These are phyloP conservation scores for Sycophila texana DNA, from an alignment of 2,888 invertebrate species.

Conservation along the genomic window DNA sequence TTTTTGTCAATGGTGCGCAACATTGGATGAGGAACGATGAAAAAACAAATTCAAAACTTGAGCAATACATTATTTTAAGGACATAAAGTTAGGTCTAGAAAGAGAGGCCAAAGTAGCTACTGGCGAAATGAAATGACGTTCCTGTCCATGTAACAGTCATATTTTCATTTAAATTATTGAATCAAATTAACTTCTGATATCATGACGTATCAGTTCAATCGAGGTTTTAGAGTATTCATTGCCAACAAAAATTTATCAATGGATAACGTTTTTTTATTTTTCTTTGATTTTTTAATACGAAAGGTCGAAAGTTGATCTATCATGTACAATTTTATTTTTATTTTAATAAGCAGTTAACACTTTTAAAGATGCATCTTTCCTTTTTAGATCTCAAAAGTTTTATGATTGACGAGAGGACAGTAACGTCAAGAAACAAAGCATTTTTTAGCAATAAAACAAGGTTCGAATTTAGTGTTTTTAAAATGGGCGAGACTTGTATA, in stretches of 20 bases:
- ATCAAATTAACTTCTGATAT: conserved; percentile 64
- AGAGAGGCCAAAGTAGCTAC: conserved; percentile 55
- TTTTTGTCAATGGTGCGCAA: conserved; percentile 24
- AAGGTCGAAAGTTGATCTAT: conserved; percentile 29
- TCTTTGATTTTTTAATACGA: conserved; percentile 30
- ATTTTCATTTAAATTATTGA: conserved; percentile 26
- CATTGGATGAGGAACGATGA: conserved; percentile 28
- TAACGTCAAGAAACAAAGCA: conserved; percentile 55
- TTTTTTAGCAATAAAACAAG: conserved; percentile 56
- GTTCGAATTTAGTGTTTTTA: conserved; percentile 50
- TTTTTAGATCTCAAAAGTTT: conserved; percentile 51
- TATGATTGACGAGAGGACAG: conserved; percentile 54
- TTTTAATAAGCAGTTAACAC: conserved; percentile 33
- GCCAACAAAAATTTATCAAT: conserved; percentile 37
- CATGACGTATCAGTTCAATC: conserved; percentile 70
- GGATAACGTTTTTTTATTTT: conserved; percentile 28
- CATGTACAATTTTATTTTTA: conserved; percentile 40
- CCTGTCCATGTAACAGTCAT: conserved; percentile 48
- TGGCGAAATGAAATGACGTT: conserved; percentile 53
- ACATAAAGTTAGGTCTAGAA: conserved; percentile 48
- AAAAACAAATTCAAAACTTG: conserved; percentile 39
- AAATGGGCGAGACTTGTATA: conserved; percentile 36
- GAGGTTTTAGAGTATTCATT: conserved; percentile 45
- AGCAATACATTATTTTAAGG: conserved; percentile 55
- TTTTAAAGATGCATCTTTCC: conserved; percentile 41